Evolutionary conservation across 2,113 vertebrate genomes (phyloP).

Genomic region (Amphiprion percula): DNA sequence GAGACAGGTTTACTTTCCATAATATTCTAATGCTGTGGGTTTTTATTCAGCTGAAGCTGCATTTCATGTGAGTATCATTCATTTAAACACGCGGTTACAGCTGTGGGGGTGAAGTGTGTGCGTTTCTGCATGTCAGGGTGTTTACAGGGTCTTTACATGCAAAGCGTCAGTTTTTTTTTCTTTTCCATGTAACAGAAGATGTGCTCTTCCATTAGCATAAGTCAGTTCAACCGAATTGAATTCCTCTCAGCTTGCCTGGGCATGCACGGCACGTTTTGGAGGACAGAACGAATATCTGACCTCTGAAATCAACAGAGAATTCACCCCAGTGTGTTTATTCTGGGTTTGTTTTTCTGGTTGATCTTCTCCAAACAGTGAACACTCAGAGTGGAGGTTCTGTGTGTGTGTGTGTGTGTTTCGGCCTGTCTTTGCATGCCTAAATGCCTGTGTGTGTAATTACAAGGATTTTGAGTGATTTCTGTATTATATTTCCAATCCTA

Average conservation of each 20-base stretch:
- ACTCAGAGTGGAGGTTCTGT: background rate
- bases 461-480: constrained; percentile 65
- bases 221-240: background rate
- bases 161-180: background rate
- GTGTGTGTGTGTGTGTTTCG: background rate
- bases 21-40: background rate
- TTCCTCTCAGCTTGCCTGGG: constrained; percentile 21
- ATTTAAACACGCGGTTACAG: constrained; percentile 55
- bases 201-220: constrained; percentile 4
- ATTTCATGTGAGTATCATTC: constrained; percentile 31
- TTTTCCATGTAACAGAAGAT: background rate
- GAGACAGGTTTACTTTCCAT: background rate
- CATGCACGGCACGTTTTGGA: background rate
- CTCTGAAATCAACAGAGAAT: constrained; percentile 27
- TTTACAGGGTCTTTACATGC: background rate
- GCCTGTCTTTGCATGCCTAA: constrained; percentile 10
- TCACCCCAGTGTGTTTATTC: constrained; percentile 11
- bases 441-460: constrained; percentile 59
- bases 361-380: background rate
- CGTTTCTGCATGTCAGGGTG: constrained; percentile 4
- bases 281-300: constrained; percentile 33
- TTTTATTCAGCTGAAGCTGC: background rate
- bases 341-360: background rate
- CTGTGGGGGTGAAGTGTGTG: background rate
- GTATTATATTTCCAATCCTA: constrained; percentile 51